Conservation (phyloP, 2,888 invertebrate species). For the Euplexia lucipara region DNA sequence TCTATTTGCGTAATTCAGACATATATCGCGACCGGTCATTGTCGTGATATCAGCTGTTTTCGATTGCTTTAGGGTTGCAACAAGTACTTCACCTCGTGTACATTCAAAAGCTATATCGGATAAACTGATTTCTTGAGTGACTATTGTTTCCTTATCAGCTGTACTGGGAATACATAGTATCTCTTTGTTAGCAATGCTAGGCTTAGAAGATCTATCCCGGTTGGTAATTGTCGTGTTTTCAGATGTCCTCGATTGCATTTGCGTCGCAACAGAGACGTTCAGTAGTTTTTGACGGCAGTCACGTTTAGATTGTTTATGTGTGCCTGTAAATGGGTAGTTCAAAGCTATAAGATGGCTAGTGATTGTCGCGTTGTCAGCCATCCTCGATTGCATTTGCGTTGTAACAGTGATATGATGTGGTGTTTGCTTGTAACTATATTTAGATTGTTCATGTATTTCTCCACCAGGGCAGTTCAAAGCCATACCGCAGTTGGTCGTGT, state of each 20-base stretch:
- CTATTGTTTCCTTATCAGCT: too few relatives aligned
- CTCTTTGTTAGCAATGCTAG: neutral
- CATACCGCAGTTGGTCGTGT: neutral
- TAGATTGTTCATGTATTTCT: neutral
- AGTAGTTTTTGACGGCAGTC: neutral
- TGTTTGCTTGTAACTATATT: too few relatives aligned
- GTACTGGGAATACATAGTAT: neutral
- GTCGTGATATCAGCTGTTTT: neutral
- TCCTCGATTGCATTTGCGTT: neutral
- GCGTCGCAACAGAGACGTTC: neutral
- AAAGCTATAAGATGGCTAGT: neutral
- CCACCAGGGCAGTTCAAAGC: slow-evolving; percentile 2
- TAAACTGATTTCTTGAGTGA: too few relatives aligned
- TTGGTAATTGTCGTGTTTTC: neutral
- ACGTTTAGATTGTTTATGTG: neutral
- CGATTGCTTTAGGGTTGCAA: neutral
- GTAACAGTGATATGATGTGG: neutral
- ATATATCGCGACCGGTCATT: neutral
- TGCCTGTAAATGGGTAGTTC: neutral
- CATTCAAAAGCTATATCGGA: too few relatives aligned
- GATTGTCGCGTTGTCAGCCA: neutral
- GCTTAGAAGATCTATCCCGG: neutral
- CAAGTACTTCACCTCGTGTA: neutral
- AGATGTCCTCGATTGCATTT: neutral
- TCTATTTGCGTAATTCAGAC: neutral